A percentile compares a stretch with the other conserved stretches of the same genome.
Conservation (phyloP, 2,113 vertebrate genomes). For the Pitta sordida region DNA sequence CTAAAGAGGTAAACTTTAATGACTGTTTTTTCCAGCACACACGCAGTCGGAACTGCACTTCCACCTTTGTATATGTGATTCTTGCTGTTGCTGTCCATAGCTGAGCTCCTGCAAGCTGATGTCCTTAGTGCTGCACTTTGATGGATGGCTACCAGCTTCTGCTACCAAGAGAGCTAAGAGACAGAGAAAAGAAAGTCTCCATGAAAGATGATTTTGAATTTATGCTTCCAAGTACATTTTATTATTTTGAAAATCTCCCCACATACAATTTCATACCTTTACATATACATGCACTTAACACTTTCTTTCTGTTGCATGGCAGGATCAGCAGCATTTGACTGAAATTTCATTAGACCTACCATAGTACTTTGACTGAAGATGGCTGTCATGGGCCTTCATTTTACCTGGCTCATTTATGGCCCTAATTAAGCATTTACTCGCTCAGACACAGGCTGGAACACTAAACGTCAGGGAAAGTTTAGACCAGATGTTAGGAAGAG, state of each 20-base stretch:
- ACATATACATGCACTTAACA: background rate
- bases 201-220: background rate
- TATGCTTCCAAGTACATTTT: background rate
- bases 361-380: background rate
- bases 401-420: background rate
- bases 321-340: background rate
- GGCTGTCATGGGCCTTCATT: background rate
- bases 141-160: background rate
- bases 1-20: background rate
- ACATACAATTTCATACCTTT: background rate
- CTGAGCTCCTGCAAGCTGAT: background rate
- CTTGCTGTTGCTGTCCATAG: background rate
- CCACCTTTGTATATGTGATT: too few species aligned
- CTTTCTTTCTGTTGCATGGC: background rate
- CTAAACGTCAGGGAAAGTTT: too few species aligned
- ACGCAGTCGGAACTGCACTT: too few species aligned
- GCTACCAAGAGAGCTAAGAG: background rate
- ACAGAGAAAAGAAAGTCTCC: background rate
- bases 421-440: background rate
- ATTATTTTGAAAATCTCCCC: background rate
- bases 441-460: background rate
- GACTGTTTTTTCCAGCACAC: background rate
- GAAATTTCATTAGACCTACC: background rate
- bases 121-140: background rate
- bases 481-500: too few species aligned